Evolutionary conservation across 1,140 invertebrate genomes (phyloP).

Genomic region (Anastrepha ludens): DNA sequence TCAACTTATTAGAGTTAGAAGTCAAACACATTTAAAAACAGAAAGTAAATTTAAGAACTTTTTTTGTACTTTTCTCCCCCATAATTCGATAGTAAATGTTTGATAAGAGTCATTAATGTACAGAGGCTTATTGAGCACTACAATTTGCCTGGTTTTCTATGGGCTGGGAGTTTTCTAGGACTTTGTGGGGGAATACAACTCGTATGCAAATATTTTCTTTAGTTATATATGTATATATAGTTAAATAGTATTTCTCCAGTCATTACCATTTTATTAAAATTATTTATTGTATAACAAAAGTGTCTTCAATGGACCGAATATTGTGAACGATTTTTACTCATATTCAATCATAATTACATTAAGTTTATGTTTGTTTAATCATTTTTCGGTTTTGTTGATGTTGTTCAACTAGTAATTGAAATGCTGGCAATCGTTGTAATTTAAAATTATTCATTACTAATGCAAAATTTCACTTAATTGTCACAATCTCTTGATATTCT

Average conservation of each 20-base stretch:
- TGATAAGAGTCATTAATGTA: constrained; percentile 4
- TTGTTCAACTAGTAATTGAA: constrained; percentile 3
- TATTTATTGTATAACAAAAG: background rate
- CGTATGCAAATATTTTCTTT: background rate
- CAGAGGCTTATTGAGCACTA: constrained; percentile 8
- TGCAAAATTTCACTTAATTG: background rate
- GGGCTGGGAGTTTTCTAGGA: background rate
- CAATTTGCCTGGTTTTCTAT: background rate
- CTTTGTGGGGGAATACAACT: background rate
- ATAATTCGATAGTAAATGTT: background rate
- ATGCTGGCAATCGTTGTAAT: constrained; percentile 21
- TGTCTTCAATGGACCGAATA: constrained; percentile 31
- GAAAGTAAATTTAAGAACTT: background rate
- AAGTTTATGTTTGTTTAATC: background rate
- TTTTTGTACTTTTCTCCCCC: background rate
- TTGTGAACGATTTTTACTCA: background rate
- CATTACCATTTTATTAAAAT: constrained; percentile 63
- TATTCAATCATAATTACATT: background rate
- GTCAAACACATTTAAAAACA: background rate
- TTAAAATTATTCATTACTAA: background rate
- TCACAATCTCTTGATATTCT: background rate
- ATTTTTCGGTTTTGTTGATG: background rate
- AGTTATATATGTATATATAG: constrained; percentile 52
- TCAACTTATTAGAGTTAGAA: background rate
- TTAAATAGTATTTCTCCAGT: constrained; percentile 65